Evolutionary conservation across 2,113 vertebrate species (phyloP).

Genomic region (Gallinago media): DNA sequence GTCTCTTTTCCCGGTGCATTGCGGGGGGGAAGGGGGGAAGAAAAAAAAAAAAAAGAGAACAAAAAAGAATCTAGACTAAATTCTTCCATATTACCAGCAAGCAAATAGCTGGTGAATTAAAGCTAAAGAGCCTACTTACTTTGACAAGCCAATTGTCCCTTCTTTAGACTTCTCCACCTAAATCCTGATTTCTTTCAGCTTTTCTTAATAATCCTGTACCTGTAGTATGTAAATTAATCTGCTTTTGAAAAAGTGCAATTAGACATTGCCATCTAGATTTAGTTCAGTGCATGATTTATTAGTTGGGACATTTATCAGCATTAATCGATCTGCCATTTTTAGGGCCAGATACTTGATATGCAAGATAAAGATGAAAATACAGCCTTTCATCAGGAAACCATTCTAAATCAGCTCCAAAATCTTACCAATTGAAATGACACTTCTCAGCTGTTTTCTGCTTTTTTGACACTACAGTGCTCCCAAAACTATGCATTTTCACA

Average conservation of each 20-base stretch:
- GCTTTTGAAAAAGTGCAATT: neutral
- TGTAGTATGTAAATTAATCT: conserved; percentile 3
- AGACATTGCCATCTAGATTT: neutral
- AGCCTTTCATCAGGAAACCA: neutral
- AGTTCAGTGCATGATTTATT: neutral
- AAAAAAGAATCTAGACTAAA: neutral
- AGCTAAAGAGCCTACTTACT: neutral
- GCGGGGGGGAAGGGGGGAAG: no score
- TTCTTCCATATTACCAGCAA: neutral
- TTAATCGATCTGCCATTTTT: neutral
- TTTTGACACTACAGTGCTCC: neutral
- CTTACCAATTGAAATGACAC: neutral
- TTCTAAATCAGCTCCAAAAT: neutral
- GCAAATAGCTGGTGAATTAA: neutral
- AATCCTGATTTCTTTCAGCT: neutral
- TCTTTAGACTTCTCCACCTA: neutral
- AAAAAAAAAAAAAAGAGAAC: no score
- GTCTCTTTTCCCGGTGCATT: neutral
- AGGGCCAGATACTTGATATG: neutral
- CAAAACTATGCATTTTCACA: neutral
- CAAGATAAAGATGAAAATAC: conserved; percentile 13
- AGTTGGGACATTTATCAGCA: neutral
- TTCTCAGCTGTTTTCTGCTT: neutral
- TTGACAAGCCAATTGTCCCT: neutral
- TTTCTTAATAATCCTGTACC: neutral